Evolutionary conservation across 2,888 invertebrate species (phyloP), one percentile per base, ranked within the genome.

Genomic region (Papilio gigon): DNA sequence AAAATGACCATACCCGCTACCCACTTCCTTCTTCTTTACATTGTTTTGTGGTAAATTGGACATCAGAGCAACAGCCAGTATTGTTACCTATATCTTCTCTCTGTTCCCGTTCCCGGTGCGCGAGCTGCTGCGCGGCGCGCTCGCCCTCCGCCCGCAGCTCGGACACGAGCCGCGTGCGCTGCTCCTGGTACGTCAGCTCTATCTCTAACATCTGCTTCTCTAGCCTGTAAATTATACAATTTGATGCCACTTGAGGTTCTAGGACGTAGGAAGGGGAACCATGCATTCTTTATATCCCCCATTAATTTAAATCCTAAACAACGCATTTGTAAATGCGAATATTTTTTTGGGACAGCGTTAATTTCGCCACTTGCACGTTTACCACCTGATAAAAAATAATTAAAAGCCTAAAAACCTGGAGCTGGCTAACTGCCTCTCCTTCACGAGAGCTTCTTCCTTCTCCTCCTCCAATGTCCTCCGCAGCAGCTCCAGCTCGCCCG

Each of bases 141-240:
- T 95, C 94, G 79, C 95, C 95, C 65, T 94, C 89, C 0, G 94
- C 93, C 14, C 95, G 87, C 78, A 96, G 91, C 75, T 96, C 95
- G 0, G 94, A 88, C 67, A 97, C 84, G 77, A 92, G 79, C 0
- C 91, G 84, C 11, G 89, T 87, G 0, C 92, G 80, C 68, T 92
- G 92, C 76, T 90, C 90, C 67, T 90, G 90, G 71, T 90, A 90
- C 0, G 86, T 84, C 65, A 87, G 44, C 73, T 92, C 92, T 11
- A 92, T 67, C 61, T 90, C 90, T 14, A 91, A 68, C 17, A 92
- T 90, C 74, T 92, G 92, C 74, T 90, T 90, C 72, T 92, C 92
- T 68, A 92, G 65, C 67, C 92, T 92, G 72, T 2, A 62, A 30
- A 2, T 22, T 14, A 11, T 14, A 6, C 2, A 17, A 11, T 5